Evolutionary conservation across 2,113 vertebrate genomes (phyloP).

Genomic region (Dermatemys mawii): DNA sequence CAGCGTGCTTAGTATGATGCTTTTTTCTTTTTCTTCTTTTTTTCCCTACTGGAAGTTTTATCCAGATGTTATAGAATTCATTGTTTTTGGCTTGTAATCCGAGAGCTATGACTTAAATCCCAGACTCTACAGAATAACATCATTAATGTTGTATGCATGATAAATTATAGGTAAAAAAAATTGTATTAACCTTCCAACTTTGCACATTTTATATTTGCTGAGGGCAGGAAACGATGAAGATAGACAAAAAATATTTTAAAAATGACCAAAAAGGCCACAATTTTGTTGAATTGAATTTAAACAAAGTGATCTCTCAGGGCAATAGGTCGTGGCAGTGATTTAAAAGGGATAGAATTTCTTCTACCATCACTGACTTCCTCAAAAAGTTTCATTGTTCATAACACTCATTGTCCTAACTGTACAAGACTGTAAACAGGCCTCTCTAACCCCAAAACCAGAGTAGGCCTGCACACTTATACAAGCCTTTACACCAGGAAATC

Average conservation of each 20-base stretch:
- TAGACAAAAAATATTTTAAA: slow-evolving; percentile 54
- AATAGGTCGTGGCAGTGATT: slow-evolving; percentile 29
- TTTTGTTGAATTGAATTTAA: slow-evolving; percentile 34
- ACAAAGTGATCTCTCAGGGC: slow-evolving; percentile 34
- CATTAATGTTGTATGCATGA: slow-evolving; percentile 62
- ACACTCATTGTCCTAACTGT: slow-evolving; percentile 15
- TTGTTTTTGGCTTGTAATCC: slow-evolving; percentile 61
- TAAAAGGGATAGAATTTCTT: slow-evolving; percentile 5
- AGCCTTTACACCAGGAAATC: not conserved
- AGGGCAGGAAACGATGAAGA: slow-evolving; percentile 45
- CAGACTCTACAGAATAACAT: slow-evolving; percentile 45
- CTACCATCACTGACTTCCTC: slow-evolving; percentile 45
- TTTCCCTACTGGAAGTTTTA: slow-evolving; percentile 22
- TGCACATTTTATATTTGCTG: slow-evolving; percentile 21
- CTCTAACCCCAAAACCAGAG: slow-evolving; percentile 5
- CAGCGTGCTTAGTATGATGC: slow-evolving; percentile 92
- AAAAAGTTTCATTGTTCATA: slow-evolving; percentile 43
- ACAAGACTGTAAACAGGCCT: slow-evolving; percentile 10
- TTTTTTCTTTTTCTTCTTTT: slow-evolving; percentile 28
- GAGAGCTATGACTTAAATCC: slow-evolving; percentile 53
- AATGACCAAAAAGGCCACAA: slow-evolving; percentile 32
- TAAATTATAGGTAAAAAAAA: slow-evolving; percentile 56
- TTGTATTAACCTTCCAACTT: slow-evolving; percentile 34
- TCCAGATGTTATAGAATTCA: slow-evolving; percentile 61
- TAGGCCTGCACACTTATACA: not conserved